phyloP scores from a whole-genome alignment of 37 sponge, comb jelly and placozoan genomes.

The Cliona cf. orientalis region DNA sequence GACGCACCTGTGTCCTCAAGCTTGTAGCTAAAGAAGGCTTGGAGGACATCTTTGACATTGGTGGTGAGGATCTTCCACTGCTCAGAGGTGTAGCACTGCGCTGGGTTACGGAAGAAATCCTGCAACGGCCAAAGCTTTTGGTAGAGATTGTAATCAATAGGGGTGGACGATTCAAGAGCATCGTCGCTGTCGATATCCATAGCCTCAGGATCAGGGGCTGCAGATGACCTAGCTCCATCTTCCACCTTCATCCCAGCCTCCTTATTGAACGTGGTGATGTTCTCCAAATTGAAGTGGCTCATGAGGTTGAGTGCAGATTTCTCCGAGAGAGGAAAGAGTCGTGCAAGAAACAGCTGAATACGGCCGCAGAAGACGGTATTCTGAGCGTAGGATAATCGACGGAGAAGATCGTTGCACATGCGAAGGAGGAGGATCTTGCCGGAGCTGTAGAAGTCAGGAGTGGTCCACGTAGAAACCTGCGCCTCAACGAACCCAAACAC shows the following conservation, averaged over 20 bases:
- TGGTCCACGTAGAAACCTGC: constrained; percentile 65
- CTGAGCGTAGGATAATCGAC: constrained; percentile 86
- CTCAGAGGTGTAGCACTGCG: constrained; percentile 71
- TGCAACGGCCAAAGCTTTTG: constrained; percentile 93
- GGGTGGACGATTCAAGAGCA: background rate
- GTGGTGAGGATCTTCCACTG: constrained; percentile 77
- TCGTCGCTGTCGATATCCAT: constrained; percentile 23
- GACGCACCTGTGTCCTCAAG: constrained; percentile 54
- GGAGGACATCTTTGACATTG: constrained; percentile 51
- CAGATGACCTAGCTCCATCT: background rate
- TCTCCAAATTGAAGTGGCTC: constrained; percentile 98
- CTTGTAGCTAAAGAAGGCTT: constrained; percentile 77
- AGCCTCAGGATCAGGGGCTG: constrained; percentile 14
- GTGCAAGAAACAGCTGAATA: constrained; percentile 96
- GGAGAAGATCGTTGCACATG: constrained; percentile 95
- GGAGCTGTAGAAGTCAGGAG: constrained; percentile 73
- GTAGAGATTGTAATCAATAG: constrained; percentile 90
- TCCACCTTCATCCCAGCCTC: constrained; percentile 31
- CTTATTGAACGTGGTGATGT: constrained; percentile 87
- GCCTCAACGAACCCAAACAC: constrained; percentile 83
- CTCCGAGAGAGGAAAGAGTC: constrained; percentile 95
- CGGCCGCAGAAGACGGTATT: constrained; percentile 99
- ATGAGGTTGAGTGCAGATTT: constrained; percentile 95
- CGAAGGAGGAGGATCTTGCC: constrained; percentile 88
- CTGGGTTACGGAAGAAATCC: constrained; percentile 92